These are phyloP conservation scores for Corynorhinus townsendii DNA, from an alignment of 2,113 vertebrate species.

Conservation along the genomic window DNA sequence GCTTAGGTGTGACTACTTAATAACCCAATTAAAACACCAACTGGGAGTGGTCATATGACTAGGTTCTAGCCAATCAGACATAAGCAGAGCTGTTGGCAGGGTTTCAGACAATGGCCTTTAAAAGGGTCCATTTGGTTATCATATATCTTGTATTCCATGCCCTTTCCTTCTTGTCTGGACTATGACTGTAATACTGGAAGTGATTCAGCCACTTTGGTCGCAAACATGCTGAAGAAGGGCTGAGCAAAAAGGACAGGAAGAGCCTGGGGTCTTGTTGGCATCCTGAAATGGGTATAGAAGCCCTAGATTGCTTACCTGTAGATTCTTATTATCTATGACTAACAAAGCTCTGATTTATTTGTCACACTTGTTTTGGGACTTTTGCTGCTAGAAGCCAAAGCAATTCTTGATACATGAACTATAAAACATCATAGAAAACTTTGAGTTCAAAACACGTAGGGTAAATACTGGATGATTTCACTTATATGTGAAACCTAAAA, in stretches of 20 bases:
- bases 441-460: neutral
- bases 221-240: neutral
- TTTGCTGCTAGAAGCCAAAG: neutral
- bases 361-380: neutral
- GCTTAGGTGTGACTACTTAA: neutral
- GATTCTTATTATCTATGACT: neutral
- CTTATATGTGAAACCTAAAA: neutral
- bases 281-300: neutral
- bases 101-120: neutral
- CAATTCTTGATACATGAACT: neutral
- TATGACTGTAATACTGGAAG: neutral
- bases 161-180: neutral
- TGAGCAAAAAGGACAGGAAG: too few relatives aligned
- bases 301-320: neutral
- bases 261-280: neutral
- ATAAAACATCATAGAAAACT: neutral
- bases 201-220: neutral
- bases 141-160: neutral
- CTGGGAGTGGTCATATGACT: neutral
- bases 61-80: neutral
- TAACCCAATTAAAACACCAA: too few relatives aligned
- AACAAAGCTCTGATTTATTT: neutral
- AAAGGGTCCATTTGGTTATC: neutral
- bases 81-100: neutral
- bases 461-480: neutral